Conservation (phyloP, 2,113 vertebrate genomes). For the Carettochelys insculpta region DNA sequence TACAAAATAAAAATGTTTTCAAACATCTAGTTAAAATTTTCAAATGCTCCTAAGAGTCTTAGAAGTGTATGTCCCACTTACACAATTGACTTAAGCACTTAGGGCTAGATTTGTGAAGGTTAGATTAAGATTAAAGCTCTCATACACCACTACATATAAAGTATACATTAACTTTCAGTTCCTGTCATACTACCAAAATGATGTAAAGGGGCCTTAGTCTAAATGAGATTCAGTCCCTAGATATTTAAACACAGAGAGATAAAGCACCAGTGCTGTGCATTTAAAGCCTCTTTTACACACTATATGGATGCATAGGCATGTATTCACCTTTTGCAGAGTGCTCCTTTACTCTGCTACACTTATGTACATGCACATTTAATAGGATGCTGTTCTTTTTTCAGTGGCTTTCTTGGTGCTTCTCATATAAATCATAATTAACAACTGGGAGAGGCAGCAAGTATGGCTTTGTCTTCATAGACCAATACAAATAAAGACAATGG, state of each 20-base stretch:
- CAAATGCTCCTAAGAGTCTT: neutral
- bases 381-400: slow-evolving; percentile 31
- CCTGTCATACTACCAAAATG: slow-evolving; percentile 19
- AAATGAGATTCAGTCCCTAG: slow-evolving; percentile 50
- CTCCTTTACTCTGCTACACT: neutral
- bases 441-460: neutral
- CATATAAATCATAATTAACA: slow-evolving; percentile 58
- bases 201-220: neutral
- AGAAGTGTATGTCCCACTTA: neutral
- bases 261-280: slow-evolving; percentile 9
- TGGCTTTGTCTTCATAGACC: neutral
- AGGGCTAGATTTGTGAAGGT: neutral
- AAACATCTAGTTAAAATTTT: neutral
- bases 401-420: slow-evolving; percentile 15
- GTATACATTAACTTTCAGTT: slow-evolving; percentile 38
- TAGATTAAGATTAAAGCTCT: slow-evolving; percentile 61
- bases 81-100: neutral
- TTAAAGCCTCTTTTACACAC: neutral
- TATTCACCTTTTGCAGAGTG: neutral
- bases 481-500: slow-evolving; percentile 56
- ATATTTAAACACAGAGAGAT: slow-evolving; percentile 26
- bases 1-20: neutral
- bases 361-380: neutral
- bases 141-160: slow-evolving; percentile 38
- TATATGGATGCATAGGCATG: neutral